Percentiles rank a stretch among this genome's conserved stretches.
Evolutionary conservation across 92 coral and sea anemone species (phyloP).

Genomic region (Porites lobata): DNA sequence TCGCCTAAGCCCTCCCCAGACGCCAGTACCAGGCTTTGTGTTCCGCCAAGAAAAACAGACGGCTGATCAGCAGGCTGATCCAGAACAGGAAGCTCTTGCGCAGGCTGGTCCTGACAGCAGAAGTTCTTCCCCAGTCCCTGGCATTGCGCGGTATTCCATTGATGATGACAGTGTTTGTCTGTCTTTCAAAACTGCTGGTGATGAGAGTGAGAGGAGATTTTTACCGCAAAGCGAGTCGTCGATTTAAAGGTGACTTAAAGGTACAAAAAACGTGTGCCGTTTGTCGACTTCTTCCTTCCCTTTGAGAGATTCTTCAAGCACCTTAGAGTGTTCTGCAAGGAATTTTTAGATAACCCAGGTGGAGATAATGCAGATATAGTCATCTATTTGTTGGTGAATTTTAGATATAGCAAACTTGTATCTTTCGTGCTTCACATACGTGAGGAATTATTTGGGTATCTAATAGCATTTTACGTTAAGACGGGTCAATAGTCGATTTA

Average conservation of each 20-base stretch:
- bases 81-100: constrained; percentile 44
- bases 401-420: too few relatives aligned
- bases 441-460: too few relatives aligned
- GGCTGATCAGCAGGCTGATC: constrained; percentile 33
- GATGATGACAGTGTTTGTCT: constrained; percentile 35
- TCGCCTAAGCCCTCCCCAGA: constrained; percentile 51
- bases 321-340: too few relatives aligned
- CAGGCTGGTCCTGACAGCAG: constrained; percentile 42
- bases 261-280: background rate
- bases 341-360: too few relatives aligned
- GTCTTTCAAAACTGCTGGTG: constrained; percentile 18
- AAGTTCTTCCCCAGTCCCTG: constrained; percentile 47
- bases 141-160: constrained; percentile 33
- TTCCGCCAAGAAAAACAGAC: constrained; percentile 33
- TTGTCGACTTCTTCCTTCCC: background rate
- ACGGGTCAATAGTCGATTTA: too few relatives aligned
- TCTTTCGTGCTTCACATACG: too few relatives aligned
- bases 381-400: too few relatives aligned
- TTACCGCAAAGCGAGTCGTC: constrained; percentile 42
- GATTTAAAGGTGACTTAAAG: constrained; percentile 18
- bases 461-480: too few relatives aligned
- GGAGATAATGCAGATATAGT: too few relatives aligned
- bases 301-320: too few relatives aligned
- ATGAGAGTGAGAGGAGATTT: constrained; percentile 25
- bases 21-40: constrained; percentile 54